phyloP scores from a whole-genome alignment of 2,113 vertebrate species.

The Phocoena phocoena region DNA sequence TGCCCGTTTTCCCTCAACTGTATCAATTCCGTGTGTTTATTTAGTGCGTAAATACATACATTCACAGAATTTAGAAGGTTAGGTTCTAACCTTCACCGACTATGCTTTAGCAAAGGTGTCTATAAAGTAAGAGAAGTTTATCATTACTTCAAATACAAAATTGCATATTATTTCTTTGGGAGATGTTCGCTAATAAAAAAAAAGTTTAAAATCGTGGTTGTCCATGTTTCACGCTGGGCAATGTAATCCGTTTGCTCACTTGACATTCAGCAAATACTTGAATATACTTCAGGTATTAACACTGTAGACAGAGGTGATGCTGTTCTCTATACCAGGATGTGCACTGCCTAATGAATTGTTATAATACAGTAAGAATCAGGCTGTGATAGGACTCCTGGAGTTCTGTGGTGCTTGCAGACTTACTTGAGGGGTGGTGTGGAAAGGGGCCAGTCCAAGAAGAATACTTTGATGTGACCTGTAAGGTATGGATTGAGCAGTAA shows the following conservation, averaged over 20 bases:
- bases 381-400: background rate
- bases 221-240: background rate
- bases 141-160: background rate
- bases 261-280: background rate
- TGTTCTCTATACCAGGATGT: background rate
- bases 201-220: background rate
- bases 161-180: background rate
- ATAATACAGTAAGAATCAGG: fast-evolving
- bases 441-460: background rate
- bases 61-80: background rate
- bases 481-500: background rate
- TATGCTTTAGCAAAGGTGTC: background rate
- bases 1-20: background rate
- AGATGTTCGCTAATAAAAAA: background rate
- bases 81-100: background rate
- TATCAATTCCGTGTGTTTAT: background rate
- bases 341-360: background rate
- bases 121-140: background rate
- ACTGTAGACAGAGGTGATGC: background rate
- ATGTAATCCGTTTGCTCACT: background rate
- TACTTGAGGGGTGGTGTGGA: background rate
- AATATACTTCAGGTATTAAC: background rate
- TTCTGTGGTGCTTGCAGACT: background rate
- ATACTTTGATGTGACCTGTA: background rate
- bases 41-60: background rate